These are phyloP conservation scores for Acanthurus leucopareius DNA, from an alignment of 2,797 vertebrate genomes.

Conservation along the genomic window DNA sequence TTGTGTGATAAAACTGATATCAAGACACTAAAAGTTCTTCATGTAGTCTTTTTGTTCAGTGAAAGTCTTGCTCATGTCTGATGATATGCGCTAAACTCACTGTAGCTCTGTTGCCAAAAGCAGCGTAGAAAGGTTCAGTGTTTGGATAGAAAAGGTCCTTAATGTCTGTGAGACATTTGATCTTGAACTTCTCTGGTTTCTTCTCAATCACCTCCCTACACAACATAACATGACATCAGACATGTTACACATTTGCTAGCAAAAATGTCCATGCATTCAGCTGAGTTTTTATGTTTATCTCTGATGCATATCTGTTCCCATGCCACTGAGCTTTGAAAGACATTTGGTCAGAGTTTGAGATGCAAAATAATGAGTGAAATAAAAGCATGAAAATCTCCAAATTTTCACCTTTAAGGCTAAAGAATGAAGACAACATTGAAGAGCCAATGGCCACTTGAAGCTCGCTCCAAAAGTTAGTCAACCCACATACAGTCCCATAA, in stretches of 20 bases:
- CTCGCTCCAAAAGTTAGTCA: too few species aligned
- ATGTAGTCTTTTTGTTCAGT: neutral
- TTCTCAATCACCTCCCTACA: constrained; percentile 97
- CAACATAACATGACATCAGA: constrained; percentile 34
- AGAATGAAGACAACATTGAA: too few species aligned
- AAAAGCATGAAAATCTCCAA: too few species aligned
- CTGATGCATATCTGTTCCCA: too few species aligned
- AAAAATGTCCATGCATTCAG: neutral
- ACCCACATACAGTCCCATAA: too few species aligned
- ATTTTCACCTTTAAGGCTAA: too few species aligned
- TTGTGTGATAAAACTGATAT: neutral
- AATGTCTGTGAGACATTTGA: constrained; percentile 95
- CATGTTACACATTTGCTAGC: neutral
- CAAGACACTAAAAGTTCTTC: neutral
- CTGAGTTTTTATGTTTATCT: too few species aligned
- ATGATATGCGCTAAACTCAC: constrained; percentile 81
- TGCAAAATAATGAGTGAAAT: too few species aligned
- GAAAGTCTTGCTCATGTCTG: neutral
- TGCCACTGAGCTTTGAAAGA: too few species aligned
- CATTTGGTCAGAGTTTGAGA: too few species aligned
- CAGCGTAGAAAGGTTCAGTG: constrained; percentile 95
- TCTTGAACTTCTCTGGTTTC: constrained; percentile 98
- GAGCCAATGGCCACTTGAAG: too few species aligned
- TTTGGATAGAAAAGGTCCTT: constrained; percentile 94
- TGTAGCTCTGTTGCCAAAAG: constrained; percentile 96